These are phyloP conservation scores for Microdon myrmicae DNA, from an alignment of 2,888 invertebrate genomes.

Conservation along the genomic window DNA sequence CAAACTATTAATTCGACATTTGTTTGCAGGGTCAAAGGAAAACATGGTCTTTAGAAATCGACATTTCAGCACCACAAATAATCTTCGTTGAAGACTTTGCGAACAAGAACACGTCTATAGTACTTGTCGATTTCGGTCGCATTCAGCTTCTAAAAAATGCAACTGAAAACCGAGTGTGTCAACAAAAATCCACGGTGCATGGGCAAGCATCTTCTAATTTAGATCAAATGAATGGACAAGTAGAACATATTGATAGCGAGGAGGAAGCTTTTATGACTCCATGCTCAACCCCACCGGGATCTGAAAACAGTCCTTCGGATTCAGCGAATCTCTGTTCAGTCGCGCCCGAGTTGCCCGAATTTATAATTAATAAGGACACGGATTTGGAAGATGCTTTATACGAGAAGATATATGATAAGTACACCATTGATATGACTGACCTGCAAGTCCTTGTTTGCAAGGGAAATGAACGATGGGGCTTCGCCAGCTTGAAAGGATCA, in stretches of 20 bases:
- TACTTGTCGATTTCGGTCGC: slow-evolving; percentile 91
- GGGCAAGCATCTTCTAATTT: slow-evolving; percentile 1
- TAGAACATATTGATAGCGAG: slow-evolving; percentile 61
- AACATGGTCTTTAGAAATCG: slow-evolving; percentile 88
- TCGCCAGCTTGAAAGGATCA: slow-evolving; percentile 84
- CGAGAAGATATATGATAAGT: slow-evolving; percentile 80
- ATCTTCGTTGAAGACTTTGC: slow-evolving; percentile 85
- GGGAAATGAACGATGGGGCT: slow-evolving; percentile 89
- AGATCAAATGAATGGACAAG: slow-evolving; percentile 36
- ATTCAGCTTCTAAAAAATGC: slow-evolving; percentile 68
- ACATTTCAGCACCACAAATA: slow-evolving; percentile 94
- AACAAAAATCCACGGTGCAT: slow-evolving; percentile 26
- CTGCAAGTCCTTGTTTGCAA: slow-evolving; percentile 89
- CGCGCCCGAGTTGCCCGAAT: slow-evolving; percentile 70
- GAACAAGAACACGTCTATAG: slow-evolving; percentile 79
- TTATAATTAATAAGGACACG: slow-evolving; percentile 71
- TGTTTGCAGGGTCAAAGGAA: slow-evolving; percentile 72
- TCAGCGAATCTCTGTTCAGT: slow-evolving; percentile 64
- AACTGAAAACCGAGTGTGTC: slow-evolving; percentile 41
- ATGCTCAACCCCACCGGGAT: slow-evolving; percentile 87
- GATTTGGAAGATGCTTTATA: slow-evolving; percentile 74
- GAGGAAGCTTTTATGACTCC: slow-evolving; percentile 82
- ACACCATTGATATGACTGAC: slow-evolving; percentile 82
- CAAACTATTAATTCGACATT: slow-evolving; percentile 2
- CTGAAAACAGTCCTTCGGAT: slow-evolving; percentile 72